Evolutionary conservation across 2,888 invertebrate genomes (phyloP).

Genomic region (Agrilus cyanescens): DNA sequence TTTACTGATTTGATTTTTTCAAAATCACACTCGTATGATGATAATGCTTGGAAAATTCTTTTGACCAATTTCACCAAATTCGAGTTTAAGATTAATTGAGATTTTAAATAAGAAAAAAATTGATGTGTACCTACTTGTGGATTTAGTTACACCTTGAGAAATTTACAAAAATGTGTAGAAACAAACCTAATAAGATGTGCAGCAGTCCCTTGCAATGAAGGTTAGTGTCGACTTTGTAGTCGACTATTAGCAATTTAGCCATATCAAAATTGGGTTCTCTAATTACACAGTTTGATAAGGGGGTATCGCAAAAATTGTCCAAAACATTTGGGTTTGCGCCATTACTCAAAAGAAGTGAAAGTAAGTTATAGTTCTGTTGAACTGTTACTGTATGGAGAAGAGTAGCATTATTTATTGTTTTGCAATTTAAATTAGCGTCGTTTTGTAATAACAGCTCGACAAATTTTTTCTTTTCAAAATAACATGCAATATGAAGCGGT

Average conservation of each 20-base stretch:
- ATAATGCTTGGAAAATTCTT: too few relatives aligned
- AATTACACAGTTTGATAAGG: slow-evolving; percentile 7
- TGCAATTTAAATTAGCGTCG: slow-evolving; percentile 26
- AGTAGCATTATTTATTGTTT: slow-evolving; percentile 28
- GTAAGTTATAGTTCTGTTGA: neutral
- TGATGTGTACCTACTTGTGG: too few relatives aligned
- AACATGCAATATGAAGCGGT: slow-evolving; percentile 16
- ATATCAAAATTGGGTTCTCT: slow-evolving; percentile 3
- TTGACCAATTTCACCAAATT: too few relatives aligned
- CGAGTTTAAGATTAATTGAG: too few relatives aligned
- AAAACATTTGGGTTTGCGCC: slow-evolving; percentile 1
- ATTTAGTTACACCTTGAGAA: too few relatives aligned
- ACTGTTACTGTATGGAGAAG: slow-evolving; percentile 15
- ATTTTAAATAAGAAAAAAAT: too few relatives aligned
- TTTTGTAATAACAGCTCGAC: slow-evolving; percentile 12
- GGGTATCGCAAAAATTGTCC: slow-evolving; percentile 22
- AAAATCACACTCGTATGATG: too few relatives aligned
- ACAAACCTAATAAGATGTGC: slow-evolving; percentile 6
- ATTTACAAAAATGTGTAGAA: neutral
- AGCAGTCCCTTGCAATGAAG: neutral
- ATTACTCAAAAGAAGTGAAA: slow-evolving; percentile 4
- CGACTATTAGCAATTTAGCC: slow-evolving; percentile 4
- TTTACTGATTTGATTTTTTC: neutral
- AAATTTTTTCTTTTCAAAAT: slow-evolving; percentile 10
- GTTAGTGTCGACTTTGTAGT: slow-evolving; percentile 6